Base-by-base conservation (phyloP, 1,140 invertebrate genomes). In the Pogonomyrmex barbatus region DNA sequence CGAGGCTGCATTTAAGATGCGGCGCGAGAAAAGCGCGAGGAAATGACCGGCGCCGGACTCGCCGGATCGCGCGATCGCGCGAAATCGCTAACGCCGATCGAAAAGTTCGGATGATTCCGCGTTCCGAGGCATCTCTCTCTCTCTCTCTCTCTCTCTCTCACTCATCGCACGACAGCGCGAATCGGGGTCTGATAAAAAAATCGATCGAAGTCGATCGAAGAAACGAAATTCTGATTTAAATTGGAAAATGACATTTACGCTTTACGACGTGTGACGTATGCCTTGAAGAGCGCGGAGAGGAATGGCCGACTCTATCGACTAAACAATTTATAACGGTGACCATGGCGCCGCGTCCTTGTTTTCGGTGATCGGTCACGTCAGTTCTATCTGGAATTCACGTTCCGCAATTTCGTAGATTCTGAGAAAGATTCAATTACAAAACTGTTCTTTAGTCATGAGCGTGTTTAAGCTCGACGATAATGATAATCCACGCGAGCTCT, bases 11-110 rank as follows among this genome's bases (percentile, higher is more conserved):
- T 58, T 82, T 71, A 82, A 58, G 54, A 73, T 68, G 63, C 36
- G 77, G 30, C n/a, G 68, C 68, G 79, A 45, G 79, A 71, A 82
- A 81, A 81, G 78, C 63, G 79, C 67, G n/a, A 78, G 17, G 30
- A 24, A 24, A 52, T 36, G 50, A 56, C 10, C 47, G 54, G 71
- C 24, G 24, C 30, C 47, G 5, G 47, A 70, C 24, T 70, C 63
- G 14, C 42, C 42, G 52, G 62, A 79, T 81, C 45, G 12, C 8
- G 54, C 47, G 1, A 10, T 24, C 17, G 17, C 30, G 76, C 30
- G 42, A 9, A 47, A 45, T 36, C 33, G 30, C n/a, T 6, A 2
- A 33, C 4, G 45, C 60, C 12, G 62, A 24, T 39, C 9, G 42
- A 33, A 10, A 14, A 33, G 12, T 60, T 47, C 6, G 24, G 60